Evolutionary conservation across 1,140 invertebrate species (phyloP), one percentile per base, ranked within the genome.

Genomic region (Drosophila lowei): DNA sequence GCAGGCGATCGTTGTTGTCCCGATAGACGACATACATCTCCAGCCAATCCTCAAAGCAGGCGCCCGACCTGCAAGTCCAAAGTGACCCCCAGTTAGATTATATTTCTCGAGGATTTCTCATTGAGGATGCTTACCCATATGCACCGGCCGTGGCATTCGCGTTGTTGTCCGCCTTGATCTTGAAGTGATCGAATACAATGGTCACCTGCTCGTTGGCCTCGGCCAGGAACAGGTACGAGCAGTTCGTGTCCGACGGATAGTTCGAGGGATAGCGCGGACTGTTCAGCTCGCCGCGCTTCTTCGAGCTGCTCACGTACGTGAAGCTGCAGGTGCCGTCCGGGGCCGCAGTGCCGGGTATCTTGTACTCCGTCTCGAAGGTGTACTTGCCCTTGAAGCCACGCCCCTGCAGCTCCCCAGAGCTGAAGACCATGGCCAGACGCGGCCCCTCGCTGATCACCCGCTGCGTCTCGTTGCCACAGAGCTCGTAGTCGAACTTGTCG

Each of bases 191-290:
- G 89, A 99, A 98, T 38, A 98, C 96, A 58, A 99, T 93, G 52
- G 95, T 96, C 77, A 98, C 96, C 92, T 98, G 97, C 91, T 98
- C 97, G 90, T 97, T 96, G 30, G 95, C 95, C 63, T 95, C 95
- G 50, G 96, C 95, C 67, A 95, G 90, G 92, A 99, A 98, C 75
- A 95, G 94, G 92, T 98, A 99, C 46, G 96, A 97, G 93, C 98
- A 99, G 92, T 97, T 97, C 28, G 96, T 97, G 86, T 96, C 95
- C 79, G 96, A 97, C 50, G 97, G 97, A 93, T 99, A 99, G 92
- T 98, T 98, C 85, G 96, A 96, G 79, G 98, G 98, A 94, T 98
- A 97, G 44, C 98, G 94, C 9, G 98, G 98, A 15, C 97, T 98
- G 92, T 99, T 99, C 91, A 99, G 97, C 77, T 97, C 96, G 15